Evolutionary conservation across 2,888 invertebrate genomes (phyloP), one percentile per base, ranked within the genome.

Genomic region (Druceiella hillmani): DNA sequence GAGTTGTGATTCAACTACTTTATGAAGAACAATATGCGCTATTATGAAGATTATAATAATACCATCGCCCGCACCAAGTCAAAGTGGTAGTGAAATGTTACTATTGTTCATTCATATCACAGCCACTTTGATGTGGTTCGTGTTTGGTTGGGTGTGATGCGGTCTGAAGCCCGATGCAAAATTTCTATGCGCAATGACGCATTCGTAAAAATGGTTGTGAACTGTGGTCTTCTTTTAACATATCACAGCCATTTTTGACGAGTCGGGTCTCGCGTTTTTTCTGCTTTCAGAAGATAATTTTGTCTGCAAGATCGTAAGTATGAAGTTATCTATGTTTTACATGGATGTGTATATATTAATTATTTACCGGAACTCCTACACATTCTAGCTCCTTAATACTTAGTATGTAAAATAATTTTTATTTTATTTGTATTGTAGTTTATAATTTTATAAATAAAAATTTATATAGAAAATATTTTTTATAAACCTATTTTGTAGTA

Each of bases 201-300:
- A 68, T 73, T 79, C 79, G 85, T 84, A 79, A 83, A 85, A 81
- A 76, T 83, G 80, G 78, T 71, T 83, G 85, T 84, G 85, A 74
- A 75, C 71, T 83, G 82, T 79, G 61, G 77, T 74, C 59, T 58
- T 50, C 55, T 53, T 48, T 52, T 51, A 55, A 66, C 85, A 84
- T 86, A 86, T 87, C 89, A 89, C 89, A 89, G 88, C 88, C 88
- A 87, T 87, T 87, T 84, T 89, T 88, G 88, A 88, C 87, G 87
- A 87, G 84, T 83, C 81, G 75, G 80, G 79, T 78, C 76, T 75
- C 65, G 67, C 62, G 74, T 64, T 56, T 50, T 57, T 47, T 52
- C 68, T n/a, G n/a, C n/a, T n/a, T n/a, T n/a, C n/a, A n/a, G n/a
- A n/a, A n/a, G n/a, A n/a, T n/a, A n/a, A n/a, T n/a, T n/a, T n/a